Evolutionary conservation across 2,113 vertebrate species (phyloP).

Genomic region (Neodontobutis hainanensis): DNA sequence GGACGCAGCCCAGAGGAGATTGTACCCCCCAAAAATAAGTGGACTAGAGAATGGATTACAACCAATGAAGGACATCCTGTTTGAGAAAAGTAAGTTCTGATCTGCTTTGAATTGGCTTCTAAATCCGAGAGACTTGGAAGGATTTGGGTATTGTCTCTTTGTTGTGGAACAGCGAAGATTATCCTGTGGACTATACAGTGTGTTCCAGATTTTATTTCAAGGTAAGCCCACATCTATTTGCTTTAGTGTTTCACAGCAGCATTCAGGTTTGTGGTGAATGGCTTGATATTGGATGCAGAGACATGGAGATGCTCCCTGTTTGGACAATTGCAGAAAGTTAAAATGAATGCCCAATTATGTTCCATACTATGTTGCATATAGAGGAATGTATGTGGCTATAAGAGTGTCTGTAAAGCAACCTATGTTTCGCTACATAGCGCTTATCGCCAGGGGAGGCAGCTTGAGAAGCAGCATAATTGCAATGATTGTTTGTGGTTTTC

Average conservation of each 20-base stretch:
- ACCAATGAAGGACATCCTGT: constrained; percentile 57
- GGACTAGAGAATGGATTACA: constrained; percentile 43
- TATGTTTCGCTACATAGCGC: constrained; percentile 26
- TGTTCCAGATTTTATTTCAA: constrained; percentile 60
- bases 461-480: constrained; percentile 53
- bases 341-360: constrained; percentile 11
- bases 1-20: constrained; percentile 28
- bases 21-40: constrained; percentile 39
- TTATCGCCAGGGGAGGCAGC: constrained; percentile 57
- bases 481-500: constrained; percentile 52
- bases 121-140: constrained; percentile 56
- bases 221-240: constrained; percentile 67
- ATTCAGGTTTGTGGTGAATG: constrained; percentile 18
- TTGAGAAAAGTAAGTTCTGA: constrained; percentile 55
- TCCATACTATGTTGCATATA: constrained; percentile 10
- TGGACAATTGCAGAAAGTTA: constrained; percentile 56
- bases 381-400: constrained; percentile 20
- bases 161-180: constrained; percentile 44
- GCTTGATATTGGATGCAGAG: constrained; percentile 16
- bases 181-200: constrained; percentile 68
- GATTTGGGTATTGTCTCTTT: constrained; percentile 41
- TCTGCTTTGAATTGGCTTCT: constrained; percentile 39
- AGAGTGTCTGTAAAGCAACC: constrained; percentile 59
- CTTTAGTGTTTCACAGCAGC: constrained; percentile 17
- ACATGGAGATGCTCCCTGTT: neutral